Base-by-base conservation (phyloP, 2,888 invertebrate species). In the Sinodicranocentrus sp. region DNA sequence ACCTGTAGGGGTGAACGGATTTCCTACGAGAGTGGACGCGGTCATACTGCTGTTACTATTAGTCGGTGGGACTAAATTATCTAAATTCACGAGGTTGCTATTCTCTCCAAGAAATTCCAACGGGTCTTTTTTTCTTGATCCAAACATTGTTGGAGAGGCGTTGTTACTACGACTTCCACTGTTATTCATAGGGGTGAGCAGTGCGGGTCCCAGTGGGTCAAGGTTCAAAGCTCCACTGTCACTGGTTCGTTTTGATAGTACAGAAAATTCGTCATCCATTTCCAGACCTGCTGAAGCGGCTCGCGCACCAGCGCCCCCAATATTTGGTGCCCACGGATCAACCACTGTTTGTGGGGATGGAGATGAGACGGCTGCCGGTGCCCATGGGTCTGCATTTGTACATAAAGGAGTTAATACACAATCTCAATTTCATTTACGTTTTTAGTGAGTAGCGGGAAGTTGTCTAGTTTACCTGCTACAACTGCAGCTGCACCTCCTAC, bases 51-150 rank as follows among this genome's bases (percentile, higher is more conserved):
- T 61, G 19, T 13, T 61, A 43, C 43, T 73, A 8, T 48, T 73
- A 26, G 63, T 91, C 39, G 92, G 91, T 75, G 92, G 94, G 89
- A 99, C 96, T 90, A 99, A 93, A 91, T 98, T 97, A 92, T 99
- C 99, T 91, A 99, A 93, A 93, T 99, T 99, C 86, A 99, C 99
- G 89, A 99, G 94, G 89, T 95, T 94, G 13, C 97, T 97, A 92
- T 99, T 98, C 91, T 98, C 98, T 59, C 99, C 99, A 73, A 99
- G 94, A 92, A 99, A 99, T 89, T 96, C 95, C 89, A 97, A 96
- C 1, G 98, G 98, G 71, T 97, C 98, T 92, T 98, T 98, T 78
- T 90, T 89, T 13, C 92, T 92, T 26, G 23, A 19, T 0, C 71
- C 76, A 5, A 82, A 63, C 25, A 76, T 70, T 2, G 80, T 84